These are phyloP conservation scores for Triplophysa yarkandensis DNA, from an alignment of 2,797 vertebrate genomes.

Conservation along the genomic window DNA sequence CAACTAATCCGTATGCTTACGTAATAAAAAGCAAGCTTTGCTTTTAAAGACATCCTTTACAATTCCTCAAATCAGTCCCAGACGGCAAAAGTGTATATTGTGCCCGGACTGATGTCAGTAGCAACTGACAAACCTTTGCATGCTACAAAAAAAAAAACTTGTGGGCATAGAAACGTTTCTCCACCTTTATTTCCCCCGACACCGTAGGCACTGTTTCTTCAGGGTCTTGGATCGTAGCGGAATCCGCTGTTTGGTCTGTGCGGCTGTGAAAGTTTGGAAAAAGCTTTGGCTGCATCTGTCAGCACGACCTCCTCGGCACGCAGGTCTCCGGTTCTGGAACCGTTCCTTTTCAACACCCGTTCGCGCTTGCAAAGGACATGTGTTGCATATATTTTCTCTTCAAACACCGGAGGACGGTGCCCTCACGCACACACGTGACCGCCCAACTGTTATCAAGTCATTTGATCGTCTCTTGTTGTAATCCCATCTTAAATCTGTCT, in stretches of 20 bases:
- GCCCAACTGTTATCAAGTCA: conserved; percentile 37
- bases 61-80: not conserved
- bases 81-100: not conserved
- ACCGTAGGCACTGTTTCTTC: not conserved
- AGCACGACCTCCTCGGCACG: conserved; percentile 28
- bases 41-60: not conserved
- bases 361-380: conserved; percentile 26
- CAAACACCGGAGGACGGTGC: conserved; percentile 40
- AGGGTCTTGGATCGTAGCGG: not conserved
- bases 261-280: conserved; percentile 32
- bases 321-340: conserved; percentile 44
- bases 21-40: not conserved
- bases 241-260: conserved; percentile 38
- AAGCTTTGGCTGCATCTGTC: conserved; percentile 44
- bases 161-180: not conserved
- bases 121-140: not conserved
- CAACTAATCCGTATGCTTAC: too few species aligned
- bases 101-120: not conserved
- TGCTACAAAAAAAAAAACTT: not conserved
- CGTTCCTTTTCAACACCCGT: conserved; percentile 48
- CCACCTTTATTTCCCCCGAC: not conserved
- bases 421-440: conserved; percentile 21
- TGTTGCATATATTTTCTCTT: conserved; percentile 50
- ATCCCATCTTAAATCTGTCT: conserved; percentile 37
- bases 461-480: conserved; percentile 47